Conservation (phyloP, 2,888 invertebrate species). For the Chymomyza fuscimana region DNA sequence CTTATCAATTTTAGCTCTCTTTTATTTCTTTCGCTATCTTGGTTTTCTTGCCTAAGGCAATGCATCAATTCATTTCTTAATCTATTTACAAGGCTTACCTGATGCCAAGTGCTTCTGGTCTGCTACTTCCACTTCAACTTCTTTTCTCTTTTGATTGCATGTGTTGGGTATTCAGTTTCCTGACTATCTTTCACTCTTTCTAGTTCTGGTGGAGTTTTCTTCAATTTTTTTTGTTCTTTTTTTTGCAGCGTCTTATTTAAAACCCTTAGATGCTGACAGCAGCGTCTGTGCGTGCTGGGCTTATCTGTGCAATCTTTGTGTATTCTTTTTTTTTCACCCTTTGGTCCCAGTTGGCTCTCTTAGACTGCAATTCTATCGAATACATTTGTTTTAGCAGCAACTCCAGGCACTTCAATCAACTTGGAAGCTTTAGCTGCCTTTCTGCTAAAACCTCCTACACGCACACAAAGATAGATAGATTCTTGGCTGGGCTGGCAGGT, state of each 20-base stretch:
- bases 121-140: constrained; percentile 10
- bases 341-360: constrained; percentile 16
- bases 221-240: not conserved
- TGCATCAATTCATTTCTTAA: constrained; percentile 72
- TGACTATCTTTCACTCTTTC: not conserved
- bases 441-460: not conserved
- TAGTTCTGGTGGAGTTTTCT: constrained; percentile 3
- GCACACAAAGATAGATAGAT: not conserved
- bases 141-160: not conserved
- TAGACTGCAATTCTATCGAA: constrained; percentile 56
- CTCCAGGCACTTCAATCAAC: constrained; percentile 1
- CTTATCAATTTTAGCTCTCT: not conserved
- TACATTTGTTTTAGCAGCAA: constrained; percentile 55
- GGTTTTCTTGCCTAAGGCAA: constrained; percentile 52
- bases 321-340: not conserved
- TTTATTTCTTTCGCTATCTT: not conserved
- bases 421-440: constrained; percentile 3
- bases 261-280: constrained; percentile 68
- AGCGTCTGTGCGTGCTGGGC: constrained; percentile 68
- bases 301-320: constrained; percentile 47
- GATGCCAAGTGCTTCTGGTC: constrained; percentile 13
- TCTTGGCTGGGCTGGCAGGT: constrained; percentile 13
- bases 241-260: constrained; percentile 57
- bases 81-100: constrained; percentile 63
- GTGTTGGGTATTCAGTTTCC: not conserved